Percentiles rank a stretch among this genome's conserved stretches.
Evolutionary conservation across 2,113 vertebrate species (phyloP).

Genomic region (Cephalopholis sonnerati): DNA sequence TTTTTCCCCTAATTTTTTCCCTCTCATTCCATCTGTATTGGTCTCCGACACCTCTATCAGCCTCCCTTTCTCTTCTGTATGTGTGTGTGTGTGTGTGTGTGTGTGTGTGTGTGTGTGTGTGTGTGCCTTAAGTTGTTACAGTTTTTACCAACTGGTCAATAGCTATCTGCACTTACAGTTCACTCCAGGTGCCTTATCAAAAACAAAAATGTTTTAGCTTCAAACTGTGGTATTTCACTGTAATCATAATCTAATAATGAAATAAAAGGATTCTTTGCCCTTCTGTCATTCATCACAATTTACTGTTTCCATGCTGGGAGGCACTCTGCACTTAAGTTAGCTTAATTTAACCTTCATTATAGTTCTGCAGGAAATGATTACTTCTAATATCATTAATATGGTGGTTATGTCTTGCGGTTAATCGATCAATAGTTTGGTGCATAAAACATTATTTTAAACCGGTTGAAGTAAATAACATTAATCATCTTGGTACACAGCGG

Average conservation of each 20-base stretch:
- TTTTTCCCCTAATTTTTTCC: conserved; percentile 72
- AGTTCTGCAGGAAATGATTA: not conserved
- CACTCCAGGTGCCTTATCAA: not conserved
- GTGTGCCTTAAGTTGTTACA: conserved; percentile 34
- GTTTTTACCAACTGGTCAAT: conserved; percentile 47
- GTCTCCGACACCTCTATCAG: conserved; percentile 67
- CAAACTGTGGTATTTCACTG: not conserved
- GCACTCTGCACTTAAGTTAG: not conserved
- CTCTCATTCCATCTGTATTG: conserved; percentile 67
- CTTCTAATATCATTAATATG: not conserved
- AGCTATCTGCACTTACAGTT: conserved; percentile 14
- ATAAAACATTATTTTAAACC: too few species aligned
- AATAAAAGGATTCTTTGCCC: not conserved
- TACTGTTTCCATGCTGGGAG: not conserved
- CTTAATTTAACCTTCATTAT: not conserved
- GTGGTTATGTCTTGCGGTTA: not conserved
- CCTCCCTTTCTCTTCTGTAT: conserved; percentile 40
- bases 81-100: not conserved
- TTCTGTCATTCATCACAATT: not conserved
- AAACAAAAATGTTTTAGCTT: not conserved
- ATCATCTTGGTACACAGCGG: too few species aligned
- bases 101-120: conserved; percentile 6
- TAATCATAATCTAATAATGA: too few species aligned
- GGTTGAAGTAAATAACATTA: too few species aligned
- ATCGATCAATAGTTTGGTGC: not conserved